phyloP scores from a whole-genome alignment of 1,140 invertebrate species.

The Solenopsis invicta region DNA sequence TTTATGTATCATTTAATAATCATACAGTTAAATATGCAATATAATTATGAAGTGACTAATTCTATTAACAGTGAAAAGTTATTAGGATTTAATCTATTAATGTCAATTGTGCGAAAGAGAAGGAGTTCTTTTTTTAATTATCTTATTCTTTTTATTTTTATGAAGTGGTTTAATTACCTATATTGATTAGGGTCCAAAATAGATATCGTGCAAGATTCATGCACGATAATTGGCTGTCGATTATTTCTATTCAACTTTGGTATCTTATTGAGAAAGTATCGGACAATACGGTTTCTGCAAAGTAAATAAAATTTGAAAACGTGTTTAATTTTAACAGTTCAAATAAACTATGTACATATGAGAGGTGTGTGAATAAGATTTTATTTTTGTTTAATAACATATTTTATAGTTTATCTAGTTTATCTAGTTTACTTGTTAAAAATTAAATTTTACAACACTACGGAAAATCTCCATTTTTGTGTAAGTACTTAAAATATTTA shows the following conservation, averaged over 20 bases:
- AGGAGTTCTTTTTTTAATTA: background rate
- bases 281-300: too few species aligned
- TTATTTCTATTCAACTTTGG: background rate
- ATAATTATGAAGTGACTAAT: background rate
- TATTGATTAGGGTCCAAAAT: background rate
- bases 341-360: too few species aligned
- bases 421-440: too few species aligned
- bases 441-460: too few species aligned
- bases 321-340: too few species aligned
- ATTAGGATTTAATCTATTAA: conserved; percentile 8
- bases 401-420: too few species aligned
- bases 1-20: conserved; percentile 18
- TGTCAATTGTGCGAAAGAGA: background rate
- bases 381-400: too few species aligned
- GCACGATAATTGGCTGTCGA: background rate
- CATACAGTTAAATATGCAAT: background rate
- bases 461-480: too few species aligned
- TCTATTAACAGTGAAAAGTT: background rate
- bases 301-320: too few species aligned
- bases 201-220: too few species aligned
- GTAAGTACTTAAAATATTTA: too few species aligned
- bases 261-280: background rate
- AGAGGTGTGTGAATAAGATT: too few species aligned
- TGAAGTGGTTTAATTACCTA: background rate
- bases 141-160: background rate